Conservation (phyloP, 2,888 invertebrate genomes). For the Artemia sinica region DNA sequence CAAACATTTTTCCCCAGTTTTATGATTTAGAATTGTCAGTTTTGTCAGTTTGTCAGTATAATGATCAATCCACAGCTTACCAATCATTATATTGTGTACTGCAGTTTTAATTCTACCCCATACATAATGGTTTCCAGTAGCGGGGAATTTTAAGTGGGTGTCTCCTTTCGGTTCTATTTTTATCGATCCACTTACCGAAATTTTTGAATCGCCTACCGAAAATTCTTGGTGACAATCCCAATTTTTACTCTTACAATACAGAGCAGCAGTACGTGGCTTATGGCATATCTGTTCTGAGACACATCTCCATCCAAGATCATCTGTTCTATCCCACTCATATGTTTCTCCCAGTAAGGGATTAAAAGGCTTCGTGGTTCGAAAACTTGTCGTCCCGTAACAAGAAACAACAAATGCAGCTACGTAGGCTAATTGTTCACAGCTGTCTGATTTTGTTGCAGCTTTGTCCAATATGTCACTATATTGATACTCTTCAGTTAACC, state of each 20-base stretch:
- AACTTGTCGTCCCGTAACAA: constrained; percentile 64
- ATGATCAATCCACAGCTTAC: constrained; percentile 98
- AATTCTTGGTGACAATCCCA: constrained; percentile 98
- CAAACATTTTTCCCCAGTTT: constrained; percentile 77
- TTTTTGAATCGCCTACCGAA: constrained; percentile 72
- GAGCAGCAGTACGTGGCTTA: constrained; percentile 97
- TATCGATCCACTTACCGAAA: constrained; percentile 56
- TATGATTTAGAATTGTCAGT: constrained; percentile 67
- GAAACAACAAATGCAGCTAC: constrained; percentile 81
- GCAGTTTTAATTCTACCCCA: constrained; percentile 97
- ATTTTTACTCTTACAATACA: constrained; percentile 70
- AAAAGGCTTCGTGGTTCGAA: constrained; percentile 88
- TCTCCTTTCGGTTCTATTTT: constrained; percentile 37
- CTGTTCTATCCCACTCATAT: constrained; percentile 84
- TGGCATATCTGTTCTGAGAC: constrained; percentile 90
- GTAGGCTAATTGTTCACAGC: constrained; percentile 80
- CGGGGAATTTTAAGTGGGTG: constrained; percentile 41
- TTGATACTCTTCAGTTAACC: constrained; percentile 93
- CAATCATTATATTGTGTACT: constrained; percentile 98
- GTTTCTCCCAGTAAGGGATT: constrained; percentile 93
- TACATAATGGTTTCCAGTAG: constrained; percentile 59
- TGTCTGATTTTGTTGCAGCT: constrained; percentile 69
- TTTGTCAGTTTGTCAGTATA: constrained; percentile 73
- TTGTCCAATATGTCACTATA: constrained; percentile 75
- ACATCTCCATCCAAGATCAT: constrained; percentile 73